Evolutionary conservation across 1,140 invertebrate genomes (phyloP), one percentile per base, ranked within the genome.

Genomic region (Penaeus japonicus): DNA sequence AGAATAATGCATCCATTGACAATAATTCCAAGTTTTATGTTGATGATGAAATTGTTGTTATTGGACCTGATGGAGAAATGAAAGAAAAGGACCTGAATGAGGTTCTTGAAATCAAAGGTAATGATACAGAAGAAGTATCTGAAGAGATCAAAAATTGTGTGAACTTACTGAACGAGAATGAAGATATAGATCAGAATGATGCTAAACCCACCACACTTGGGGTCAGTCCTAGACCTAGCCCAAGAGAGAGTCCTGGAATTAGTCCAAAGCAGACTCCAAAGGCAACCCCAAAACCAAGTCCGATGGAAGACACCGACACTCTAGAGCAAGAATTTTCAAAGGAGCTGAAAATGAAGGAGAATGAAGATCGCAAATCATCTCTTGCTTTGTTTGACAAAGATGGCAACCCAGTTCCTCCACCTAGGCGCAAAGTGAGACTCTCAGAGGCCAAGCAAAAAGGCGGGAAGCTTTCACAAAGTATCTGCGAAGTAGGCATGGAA

Each of bases 331-430:
- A 82, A 59, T 73, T 62, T 77, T 75, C 53, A 47, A 83, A 85
- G 24, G 82, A 90, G 32, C 27, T 18, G 39, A 84, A 90, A 89
- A 55, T 55, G n/a, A 39, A 86, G 47, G 55, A 59, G 53, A 55
- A 30, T 53, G 65, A 35, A 27, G 88, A 85, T 17, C 39, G 78
- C 75, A 87, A 77, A 70, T 94, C 94, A 87, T 94, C 95, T 90
- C 92, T 96, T 59, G 94, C 94, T 17, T 92, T 96, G 20, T 94
- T 94, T 87, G 95, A 95, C 80, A 93, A 94, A 87, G 93, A 94
- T 18, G 93, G 93, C 27, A 93, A 92, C 90, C 95, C 95, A 1
- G 90, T 94, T 18, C 93, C 94, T 85, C 95, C 95, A 5, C 94
- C 94, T 24, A 93, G 95, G 54, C 92, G 94, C 82, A 94, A 94